phyloP scores from a whole-genome alignment of 2,888 invertebrate species.

The Mythimna ferrago region DNA sequence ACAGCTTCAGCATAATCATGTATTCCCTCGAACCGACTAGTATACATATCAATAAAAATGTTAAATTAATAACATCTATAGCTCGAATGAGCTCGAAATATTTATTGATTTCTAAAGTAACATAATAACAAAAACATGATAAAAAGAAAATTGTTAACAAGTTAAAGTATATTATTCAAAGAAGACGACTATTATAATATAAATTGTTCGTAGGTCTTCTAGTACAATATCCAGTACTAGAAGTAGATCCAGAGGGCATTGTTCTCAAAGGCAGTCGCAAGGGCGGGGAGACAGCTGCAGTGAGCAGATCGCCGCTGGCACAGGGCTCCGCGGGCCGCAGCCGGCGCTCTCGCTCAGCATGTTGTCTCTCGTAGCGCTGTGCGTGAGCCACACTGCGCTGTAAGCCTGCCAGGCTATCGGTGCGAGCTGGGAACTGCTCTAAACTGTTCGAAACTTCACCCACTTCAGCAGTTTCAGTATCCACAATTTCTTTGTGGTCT shows the following conservation, averaged over 20 bases:
- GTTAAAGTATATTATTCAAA: slow-evolving; percentile 63
- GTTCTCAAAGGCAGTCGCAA: slow-evolving; percentile 70
- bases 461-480: slow-evolving; percentile 81
- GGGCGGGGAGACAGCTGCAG: slow-evolving; percentile 73
- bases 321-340: slow-evolving; percentile 68
- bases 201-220: slow-evolving; percentile 74
- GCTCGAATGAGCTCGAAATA: no score
- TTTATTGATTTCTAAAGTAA: slow-evolving; percentile 10
- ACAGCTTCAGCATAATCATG: background rate
- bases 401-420: slow-evolving; percentile 81
- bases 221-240: slow-evolving; percentile 53
- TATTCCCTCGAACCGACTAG: background rate
- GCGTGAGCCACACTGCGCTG: slow-evolving; percentile 79
- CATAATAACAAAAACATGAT: slow-evolving; percentile 1
- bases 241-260: slow-evolving; percentile 50
- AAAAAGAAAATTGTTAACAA: slow-evolving; percentile 37
- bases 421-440: slow-evolving; percentile 76
- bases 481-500: slow-evolving; percentile 88
- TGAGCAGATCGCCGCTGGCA: slow-evolving; percentile 77
- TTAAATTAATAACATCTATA: slow-evolving; percentile 1
- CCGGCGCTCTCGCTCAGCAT: slow-evolving; percentile 75
- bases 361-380: slow-evolving; percentile 74
- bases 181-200: slow-evolving; percentile 77
- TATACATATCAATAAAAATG: background rate
- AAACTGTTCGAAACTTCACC: slow-evolving; percentile 76